Evolutionary conservation across 53 echinoderm and acorn worm genomes (phyloP).

Genomic region (Holothuria scabra): DNA sequence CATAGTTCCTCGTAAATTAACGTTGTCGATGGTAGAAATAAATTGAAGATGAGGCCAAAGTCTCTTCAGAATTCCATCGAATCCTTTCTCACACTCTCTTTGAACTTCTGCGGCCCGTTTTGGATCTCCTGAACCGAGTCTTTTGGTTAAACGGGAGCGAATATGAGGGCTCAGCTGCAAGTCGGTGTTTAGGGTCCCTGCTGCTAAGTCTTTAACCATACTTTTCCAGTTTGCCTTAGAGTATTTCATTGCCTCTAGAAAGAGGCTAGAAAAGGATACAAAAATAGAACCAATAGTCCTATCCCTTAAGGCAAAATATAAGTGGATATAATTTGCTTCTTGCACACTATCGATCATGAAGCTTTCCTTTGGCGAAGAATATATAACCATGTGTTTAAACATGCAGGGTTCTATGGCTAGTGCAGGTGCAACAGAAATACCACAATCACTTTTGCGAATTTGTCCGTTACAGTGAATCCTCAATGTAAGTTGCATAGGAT

Average conservation of each 20-base stretch:
- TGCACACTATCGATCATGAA: neutral
- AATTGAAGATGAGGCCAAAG: conserved; percentile 74
- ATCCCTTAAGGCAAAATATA: conserved; percentile 68
- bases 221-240: conserved; percentile 66
- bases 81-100: conserved; percentile 77
- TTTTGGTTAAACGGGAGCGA: conserved; percentile 4
- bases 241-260: conserved; percentile 55
- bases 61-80: conserved; percentile 64
- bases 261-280: conserved; percentile 42
- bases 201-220: conserved; percentile 64
- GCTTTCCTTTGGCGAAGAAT: conserved; percentile 20
- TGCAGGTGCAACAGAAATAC: neutral
- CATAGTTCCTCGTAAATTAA: conserved; percentile 27
- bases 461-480: neutral
- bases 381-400: neutral
- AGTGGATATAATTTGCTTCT: conserved; percentile 65
- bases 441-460: neutral
- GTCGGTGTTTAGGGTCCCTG: conserved; percentile 39
- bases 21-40: conserved; percentile 42
- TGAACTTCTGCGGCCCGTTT: conserved; percentile 56
- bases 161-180: conserved; percentile 33
- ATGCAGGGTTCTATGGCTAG: neutral
- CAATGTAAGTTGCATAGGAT: conserved; percentile 6
- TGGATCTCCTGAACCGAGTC: conserved; percentile 49
- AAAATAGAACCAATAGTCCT: conserved; percentile 45